A percentile compares a stretch with the other conserved stretches of the same genome.
phyloP scores from a whole-genome alignment of 92 coral and sea anemone genomes.

The Parazoanthus atlanticus region DNA sequence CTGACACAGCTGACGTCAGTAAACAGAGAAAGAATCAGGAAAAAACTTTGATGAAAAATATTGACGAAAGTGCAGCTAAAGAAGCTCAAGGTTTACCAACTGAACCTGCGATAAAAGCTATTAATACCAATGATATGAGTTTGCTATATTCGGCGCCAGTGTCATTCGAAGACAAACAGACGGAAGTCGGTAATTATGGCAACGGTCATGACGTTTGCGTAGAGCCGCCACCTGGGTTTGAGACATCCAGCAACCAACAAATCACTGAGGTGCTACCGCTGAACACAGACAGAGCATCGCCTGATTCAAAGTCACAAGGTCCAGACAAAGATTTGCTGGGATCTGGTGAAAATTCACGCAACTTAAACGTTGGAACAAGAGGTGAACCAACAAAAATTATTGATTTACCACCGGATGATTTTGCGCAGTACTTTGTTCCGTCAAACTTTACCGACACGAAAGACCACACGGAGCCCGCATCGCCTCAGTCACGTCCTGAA shows the following conservation, averaged over 20 bases:
- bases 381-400: neutral
- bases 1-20: neutral
- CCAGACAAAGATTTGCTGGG: neutral
- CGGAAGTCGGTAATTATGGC: constrained; percentile 12
- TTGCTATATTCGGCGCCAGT: constrained; percentile 10
- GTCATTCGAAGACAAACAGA: constrained; percentile 13
- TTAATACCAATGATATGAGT: neutral
- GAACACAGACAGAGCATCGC: neutral
- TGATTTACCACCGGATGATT: constrained; percentile 6
- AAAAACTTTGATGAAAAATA: neutral
- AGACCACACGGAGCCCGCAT: neutral
- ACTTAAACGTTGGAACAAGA: neutral
- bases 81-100: neutral
- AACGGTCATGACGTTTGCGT: neutral
- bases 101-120: neutral
- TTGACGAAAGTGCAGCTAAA: neutral
- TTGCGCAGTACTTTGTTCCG: constrained; percentile 21
- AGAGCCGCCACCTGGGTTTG: constrained; percentile 33
- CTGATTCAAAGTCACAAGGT: neutral
- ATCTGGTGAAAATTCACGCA: neutral
- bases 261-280: neutral
- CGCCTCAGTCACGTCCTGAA: neutral
- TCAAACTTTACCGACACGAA: neutral
- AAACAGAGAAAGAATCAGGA: neutral
- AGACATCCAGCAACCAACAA: neutral